Percentiles rank a stretch among this genome's conserved stretches.
These are phyloP conservation scores for Morpho helenor DNA, from an alignment of 2,888 invertebrate species.

Conservation along the genomic window DNA sequence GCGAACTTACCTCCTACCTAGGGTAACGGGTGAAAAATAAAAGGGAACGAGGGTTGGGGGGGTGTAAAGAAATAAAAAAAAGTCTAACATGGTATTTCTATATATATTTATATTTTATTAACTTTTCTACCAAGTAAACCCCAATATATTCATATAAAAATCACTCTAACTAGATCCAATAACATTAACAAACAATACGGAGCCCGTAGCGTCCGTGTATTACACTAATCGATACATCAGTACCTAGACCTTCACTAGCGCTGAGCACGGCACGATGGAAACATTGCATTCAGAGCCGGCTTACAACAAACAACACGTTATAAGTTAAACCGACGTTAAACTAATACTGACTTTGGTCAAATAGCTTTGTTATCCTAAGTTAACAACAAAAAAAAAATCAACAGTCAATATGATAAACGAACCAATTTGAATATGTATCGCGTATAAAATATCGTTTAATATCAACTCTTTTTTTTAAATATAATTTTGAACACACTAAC, in stretches of 20 bases:
- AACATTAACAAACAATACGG: conserved; percentile 77
- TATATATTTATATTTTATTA: conserved; percentile 71
- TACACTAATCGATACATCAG: conserved; percentile 55
- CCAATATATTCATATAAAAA: conserved; percentile 80
- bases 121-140: conserved; percentile 78
- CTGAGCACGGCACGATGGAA: conserved; percentile 67
- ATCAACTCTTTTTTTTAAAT: conserved; percentile 51
- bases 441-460: conserved; percentile 71
- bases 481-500: conserved; percentile 72
- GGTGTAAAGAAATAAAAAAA: conserved; percentile 41
- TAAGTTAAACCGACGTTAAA: conserved; percentile 57
- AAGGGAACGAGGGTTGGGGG: conserved; percentile 24
- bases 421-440: conserved; percentile 52
- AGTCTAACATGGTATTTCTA: conserved; percentile 43
- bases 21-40: conserved; percentile 21
- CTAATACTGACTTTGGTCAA: conserved; percentile 80
- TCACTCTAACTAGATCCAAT: conserved; percentile 74
- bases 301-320: conserved; percentile 59
- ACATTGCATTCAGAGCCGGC: conserved; percentile 49
- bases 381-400: conserved; percentile 69
- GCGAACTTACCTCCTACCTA: conserved; percentile 53
- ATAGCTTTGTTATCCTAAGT: conserved; percentile 78
- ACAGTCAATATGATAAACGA: conserved; percentile 74
- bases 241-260: conserved; percentile 55
- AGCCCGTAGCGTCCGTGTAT: conserved; percentile 54